A percentile compares a stretch with the other conserved stretches of the same genome.
phyloP scores from a whole-genome alignment of 2,113 vertebrate genomes.

The Ictalurus punctatus region DNA sequence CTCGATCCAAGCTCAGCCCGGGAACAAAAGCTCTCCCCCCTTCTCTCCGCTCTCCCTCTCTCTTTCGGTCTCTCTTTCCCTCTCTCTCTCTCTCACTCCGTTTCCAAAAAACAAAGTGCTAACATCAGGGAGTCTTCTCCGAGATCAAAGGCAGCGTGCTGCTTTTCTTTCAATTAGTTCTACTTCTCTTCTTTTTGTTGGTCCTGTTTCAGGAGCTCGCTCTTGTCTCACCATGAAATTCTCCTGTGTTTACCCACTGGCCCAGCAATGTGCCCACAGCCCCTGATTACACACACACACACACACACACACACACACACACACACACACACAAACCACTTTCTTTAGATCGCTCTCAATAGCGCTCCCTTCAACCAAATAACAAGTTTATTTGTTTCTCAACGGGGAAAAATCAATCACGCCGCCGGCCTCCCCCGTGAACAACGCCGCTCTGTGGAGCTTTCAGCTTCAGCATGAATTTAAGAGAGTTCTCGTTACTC shows the following conservation, averaged over 20 bases:
- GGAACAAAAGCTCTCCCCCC: slow-evolving; percentile 27
- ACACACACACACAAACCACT: slow-evolving; percentile 27
- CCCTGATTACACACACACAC: slow-evolving; percentile 31
- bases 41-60: not conserved
- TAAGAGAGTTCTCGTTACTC: not conserved
- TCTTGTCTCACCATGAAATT: slow-evolving; percentile 55
- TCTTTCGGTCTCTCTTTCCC: not conserved
- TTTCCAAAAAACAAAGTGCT: slow-evolving; percentile 30
- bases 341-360: slow-evolving; percentile 31
- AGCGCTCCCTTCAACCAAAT: slow-evolving; percentile 62
- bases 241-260: slow-evolving; percentile 47
- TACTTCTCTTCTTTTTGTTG: slow-evolving; percentile 55
- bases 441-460: not conserved
- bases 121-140: slow-evolving; percentile 44
- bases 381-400: slow-evolving; percentile 69
- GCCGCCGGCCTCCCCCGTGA: slow-evolving; percentile 4
- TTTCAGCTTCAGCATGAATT: slow-evolving; percentile 20
- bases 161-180: slow-evolving; percentile 51
- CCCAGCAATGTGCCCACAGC: slow-evolving; percentile 45
- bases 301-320: slow-evolving; percentile 37
- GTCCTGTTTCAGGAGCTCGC: slow-evolving; percentile 44
- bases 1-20: slow-evolving; percentile 21
- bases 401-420: slow-evolving; percentile 63
- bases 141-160: slow-evolving; percentile 48
- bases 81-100: slow-evolving; percentile 15